Base-by-base conservation (phyloP, 2,888 invertebrate species). In the Bellardia pandia region DNA sequence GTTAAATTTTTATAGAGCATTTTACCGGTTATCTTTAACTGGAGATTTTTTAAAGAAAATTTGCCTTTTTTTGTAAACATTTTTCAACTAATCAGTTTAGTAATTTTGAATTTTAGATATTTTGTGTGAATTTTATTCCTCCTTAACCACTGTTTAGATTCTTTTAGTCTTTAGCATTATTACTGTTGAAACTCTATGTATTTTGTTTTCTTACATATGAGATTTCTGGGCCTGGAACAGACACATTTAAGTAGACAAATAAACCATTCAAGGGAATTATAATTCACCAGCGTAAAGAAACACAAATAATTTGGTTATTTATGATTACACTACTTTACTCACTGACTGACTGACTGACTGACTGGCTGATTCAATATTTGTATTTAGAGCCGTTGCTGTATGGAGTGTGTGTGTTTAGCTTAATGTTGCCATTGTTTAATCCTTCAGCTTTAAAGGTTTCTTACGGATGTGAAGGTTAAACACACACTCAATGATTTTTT, bases 251-350 rank as follows among this genome's bases (percentile, higher is more conserved):
- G 75, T 40, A 75, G 72, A 64, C 62, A 64, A 80, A 80, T 80
- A 78, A 82, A 82, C 13, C 66, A 76, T 76, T 80, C 71, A 83
- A 76, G 75, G 69, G 40, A 78, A 79, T 68, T 51, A 51, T 78
- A 78, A 84, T 51, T 72, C 66, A 77, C 77, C n/a, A 58, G 71
- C 51, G 51, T 56, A 83, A 58, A 74, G n/a, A 40, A 66, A 51
- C 42, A 48, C 23, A 77, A 79, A 76, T 74, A 66, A 80, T 87
- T 84, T 81, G 51, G 45, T 84, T 84, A 87, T 87, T 84, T 84
- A 87, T 77, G 81, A 77, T 72, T 40, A 72, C 48, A 30, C 33
- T 56, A 69, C 64, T 77, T 64, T 9, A 62, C 71, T 58, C 56
- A 58, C 71, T 8, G 16, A 16, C 53, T 53, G 8, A 53, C 16